Conservation (phyloP, 2,888 invertebrate genomes). For the Noctua janthe region DNA sequence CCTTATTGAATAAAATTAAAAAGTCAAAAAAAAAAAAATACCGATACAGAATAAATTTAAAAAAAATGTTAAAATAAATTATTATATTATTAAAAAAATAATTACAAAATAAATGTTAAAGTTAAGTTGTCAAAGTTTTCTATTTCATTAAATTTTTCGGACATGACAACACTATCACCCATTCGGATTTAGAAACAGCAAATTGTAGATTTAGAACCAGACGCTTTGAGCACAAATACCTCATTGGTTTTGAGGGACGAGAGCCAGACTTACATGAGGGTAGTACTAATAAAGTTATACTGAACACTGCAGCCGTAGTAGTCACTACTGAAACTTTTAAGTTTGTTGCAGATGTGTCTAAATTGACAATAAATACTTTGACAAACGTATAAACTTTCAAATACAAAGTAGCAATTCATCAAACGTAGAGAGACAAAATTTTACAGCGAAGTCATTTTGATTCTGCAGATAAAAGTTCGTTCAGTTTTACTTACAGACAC, state of each 20-base stretch:
- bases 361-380: not conserved
- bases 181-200: not conserved
- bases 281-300: constrained; percentile 28
- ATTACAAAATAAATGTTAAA: no score
- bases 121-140: not conserved
- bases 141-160: accelerated
- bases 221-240: constrained; percentile 8
- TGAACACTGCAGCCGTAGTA: constrained; percentile 7
- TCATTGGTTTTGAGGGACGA: not conserved
- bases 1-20: no score
- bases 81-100: no score
- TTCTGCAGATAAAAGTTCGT: not conserved
- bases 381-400: not conserved
- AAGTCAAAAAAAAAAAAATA: no score
- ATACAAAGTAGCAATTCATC: constrained; percentile 19
- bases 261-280: not conserved
- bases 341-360: constrained; percentile 8
- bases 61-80: no score
- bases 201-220: constrained; percentile 16
- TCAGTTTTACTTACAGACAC: constrained; percentile 22
- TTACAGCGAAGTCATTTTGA: constrained; percentile 9
- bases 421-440: constrained; percentile 5
- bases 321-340: not conserved
- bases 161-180: not conserved
- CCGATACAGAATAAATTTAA: no score